A percentile compares a stretch with the other conserved stretches of the same genome.
Conservation (phyloP, 2,797 vertebrate genomes). For the Discoglossus pictus region DNA sequence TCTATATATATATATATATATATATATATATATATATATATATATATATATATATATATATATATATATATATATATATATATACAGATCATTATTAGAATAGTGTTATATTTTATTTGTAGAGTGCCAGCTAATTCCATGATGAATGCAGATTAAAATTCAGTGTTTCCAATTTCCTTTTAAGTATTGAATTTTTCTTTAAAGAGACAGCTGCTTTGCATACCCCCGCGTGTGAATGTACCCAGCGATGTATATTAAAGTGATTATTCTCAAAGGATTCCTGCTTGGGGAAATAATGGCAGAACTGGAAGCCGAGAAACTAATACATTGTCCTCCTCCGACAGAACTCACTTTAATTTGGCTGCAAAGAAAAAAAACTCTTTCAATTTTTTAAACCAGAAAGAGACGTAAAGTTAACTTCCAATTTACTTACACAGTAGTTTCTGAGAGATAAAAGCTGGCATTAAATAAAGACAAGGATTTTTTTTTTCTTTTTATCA, state of each 20-base stretch:
- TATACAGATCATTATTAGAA: too few species aligned
- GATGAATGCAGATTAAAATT: too few species aligned
- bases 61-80: too few species aligned
- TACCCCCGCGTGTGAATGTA: not conserved
- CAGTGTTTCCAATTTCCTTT: not conserved
- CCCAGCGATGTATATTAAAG: not conserved
- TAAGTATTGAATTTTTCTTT: not conserved
- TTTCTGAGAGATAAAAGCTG: conserved; percentile 6
- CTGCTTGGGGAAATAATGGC: not conserved
- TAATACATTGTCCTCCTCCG: too few species aligned
- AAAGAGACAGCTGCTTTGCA: not conserved
- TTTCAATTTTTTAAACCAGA: not conserved
- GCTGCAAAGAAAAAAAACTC: not conserved
- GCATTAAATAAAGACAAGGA: conserved; percentile 6
- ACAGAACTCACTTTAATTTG: not conserved
- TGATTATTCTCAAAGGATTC: not conserved
- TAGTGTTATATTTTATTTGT: too few species aligned
- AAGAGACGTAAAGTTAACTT: conserved; percentile 2
- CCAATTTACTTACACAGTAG: not conserved
- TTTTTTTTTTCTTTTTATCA: not conserved
- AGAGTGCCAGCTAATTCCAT: too few species aligned
- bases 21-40: too few species aligned
- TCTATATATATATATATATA: too few species aligned
- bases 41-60: too few species aligned
- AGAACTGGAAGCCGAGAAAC: too few species aligned